Evolutionary conservation across 2,888 invertebrate species (phyloP), one percentile per base, ranked within the genome.

Genomic region (Polymixis flavicincta): DNA sequence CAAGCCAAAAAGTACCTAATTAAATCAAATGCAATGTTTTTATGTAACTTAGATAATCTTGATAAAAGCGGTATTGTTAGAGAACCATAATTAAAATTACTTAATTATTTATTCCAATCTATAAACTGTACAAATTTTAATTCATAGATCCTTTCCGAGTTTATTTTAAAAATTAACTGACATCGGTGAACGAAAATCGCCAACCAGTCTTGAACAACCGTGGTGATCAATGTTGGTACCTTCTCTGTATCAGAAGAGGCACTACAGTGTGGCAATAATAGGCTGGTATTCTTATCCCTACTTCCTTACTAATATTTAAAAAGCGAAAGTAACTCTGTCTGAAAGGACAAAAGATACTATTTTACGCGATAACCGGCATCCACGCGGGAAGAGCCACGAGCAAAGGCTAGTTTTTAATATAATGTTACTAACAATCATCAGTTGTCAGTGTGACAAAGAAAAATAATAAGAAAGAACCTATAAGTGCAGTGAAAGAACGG

Each of bases 21-120:
- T 45, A 22, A 25, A 66, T 66, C 9, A 17, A 57, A 63, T 11
- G 52, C 66, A 78, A 72, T 52, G 17, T 25, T 25, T 37, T 6
- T 37, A 22, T 11, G 28, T 61, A 9, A 52, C 17, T 45, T 32
- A 66, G 32, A 17, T 19, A n/a, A 68, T 68, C n/a, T 61, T 37
- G 37, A 52, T 3, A 25, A 9, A n/a, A n/a, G n/a, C 22, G 32
- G n/a, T 59, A 22, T 37, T 2, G 32, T 32, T 9, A 25, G 48
- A 32, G 0, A 22, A 64, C 19, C 4, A 66, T 54, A n/a, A n/a
- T 45, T 19, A 13, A 54, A 7, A 37, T 37, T 0, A 19, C 6
- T n/a, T 63, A 45, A 17, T 42, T 42, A 11, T 45, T 11, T 45
- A 45, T 45, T 45, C 1, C 42, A 11, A 45, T 45, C 42, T 11